A percentile compares a stretch with the other conserved stretches of the same genome.
Conservation (phyloP, 2,113 vertebrate species). For the Albula glossodonta region DNA sequence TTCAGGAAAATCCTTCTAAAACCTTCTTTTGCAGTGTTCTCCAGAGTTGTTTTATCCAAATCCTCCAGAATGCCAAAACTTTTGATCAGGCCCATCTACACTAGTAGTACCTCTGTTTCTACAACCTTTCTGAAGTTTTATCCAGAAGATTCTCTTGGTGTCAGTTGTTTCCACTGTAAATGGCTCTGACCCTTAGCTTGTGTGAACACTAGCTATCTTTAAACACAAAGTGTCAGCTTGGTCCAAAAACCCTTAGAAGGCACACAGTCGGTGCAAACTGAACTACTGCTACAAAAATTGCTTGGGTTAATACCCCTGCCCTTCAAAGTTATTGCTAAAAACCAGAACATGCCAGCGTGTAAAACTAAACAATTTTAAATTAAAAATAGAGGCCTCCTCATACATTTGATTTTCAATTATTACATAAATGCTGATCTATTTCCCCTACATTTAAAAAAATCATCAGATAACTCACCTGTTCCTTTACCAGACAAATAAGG, state of each 20-base stretch:
- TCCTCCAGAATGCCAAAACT: background rate
- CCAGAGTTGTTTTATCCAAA: background rate
- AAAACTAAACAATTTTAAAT: background rate
- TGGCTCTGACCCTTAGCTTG: background rate
- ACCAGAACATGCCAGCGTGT: background rate
- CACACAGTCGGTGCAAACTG: background rate
- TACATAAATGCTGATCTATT: background rate
- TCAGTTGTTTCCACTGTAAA: background rate
- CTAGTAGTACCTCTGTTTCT: background rate
- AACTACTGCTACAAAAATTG: background rate
- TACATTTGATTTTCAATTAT: background rate
- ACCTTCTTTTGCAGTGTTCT: background rate
- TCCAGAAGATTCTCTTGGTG: background rate
- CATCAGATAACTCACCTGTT: background rate
- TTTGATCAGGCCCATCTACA: background rate
- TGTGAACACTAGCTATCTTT: background rate
- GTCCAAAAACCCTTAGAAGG: constrained; percentile 11
- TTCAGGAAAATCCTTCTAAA: background rate
- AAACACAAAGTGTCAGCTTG: background rate
- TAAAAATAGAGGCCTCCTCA: background rate
- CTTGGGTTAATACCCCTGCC: background rate
- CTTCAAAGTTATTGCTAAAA: background rate
- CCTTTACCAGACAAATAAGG: background rate
- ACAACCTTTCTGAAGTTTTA: background rate
- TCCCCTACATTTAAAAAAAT: background rate